Evolutionary conservation across 2,797 vertebrate genomes (phyloP).

Genomic region (Octomys mimax): DNA sequence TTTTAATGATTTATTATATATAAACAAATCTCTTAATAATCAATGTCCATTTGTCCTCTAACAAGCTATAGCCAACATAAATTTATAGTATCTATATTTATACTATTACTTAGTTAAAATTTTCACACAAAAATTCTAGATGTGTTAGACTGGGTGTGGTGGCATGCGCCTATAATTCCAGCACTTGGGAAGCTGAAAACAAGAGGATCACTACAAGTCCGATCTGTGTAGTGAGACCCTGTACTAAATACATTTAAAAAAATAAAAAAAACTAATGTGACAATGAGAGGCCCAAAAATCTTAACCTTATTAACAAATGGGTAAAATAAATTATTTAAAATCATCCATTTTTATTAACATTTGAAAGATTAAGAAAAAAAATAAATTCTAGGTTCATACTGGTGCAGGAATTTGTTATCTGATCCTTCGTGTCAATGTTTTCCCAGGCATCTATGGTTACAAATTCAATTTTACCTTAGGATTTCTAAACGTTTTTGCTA

Average conservation of each 20-base stretch:
- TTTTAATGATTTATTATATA: slow-evolving; percentile 18
- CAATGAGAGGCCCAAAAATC: neutral
- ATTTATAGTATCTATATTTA: neutral
- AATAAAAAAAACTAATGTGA: neutral
- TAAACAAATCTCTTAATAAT: slow-evolving; percentile 51
- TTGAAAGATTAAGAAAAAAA: neutral
- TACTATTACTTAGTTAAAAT: slow-evolving; percentile 10
- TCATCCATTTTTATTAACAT: neutral
- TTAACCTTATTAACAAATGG: slow-evolving; percentile 28
- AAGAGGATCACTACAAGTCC: no score
- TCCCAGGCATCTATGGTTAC: neutral
- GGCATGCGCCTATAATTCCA: no score
- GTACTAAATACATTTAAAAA: no score
- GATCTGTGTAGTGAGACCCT: no score
- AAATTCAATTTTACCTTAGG: neutral
- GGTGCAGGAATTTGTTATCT: neutral
- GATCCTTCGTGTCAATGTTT: neutral
- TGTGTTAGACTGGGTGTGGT: neutral
- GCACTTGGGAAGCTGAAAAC: no score
- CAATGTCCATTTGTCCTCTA: neutral
- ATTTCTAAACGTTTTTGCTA: neutral
- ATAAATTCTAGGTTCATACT: neutral
- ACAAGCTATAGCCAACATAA: neutral
- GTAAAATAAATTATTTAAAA: neutral
- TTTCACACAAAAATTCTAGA: neutral